Base-by-base conservation (phyloP, 2,113 vertebrate species). In the Mobula birostris region DNA sequence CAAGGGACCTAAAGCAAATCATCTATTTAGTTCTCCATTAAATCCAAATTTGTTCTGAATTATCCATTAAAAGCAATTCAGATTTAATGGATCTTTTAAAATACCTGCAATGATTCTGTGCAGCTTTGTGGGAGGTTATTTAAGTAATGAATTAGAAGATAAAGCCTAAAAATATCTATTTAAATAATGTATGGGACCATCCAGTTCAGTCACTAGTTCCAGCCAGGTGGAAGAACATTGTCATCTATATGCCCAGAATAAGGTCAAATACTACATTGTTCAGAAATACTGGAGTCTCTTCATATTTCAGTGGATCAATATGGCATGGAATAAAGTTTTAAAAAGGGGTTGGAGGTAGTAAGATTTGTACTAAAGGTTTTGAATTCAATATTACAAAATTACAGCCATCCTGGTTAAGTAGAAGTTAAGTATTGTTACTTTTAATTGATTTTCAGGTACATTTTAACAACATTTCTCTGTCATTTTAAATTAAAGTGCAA, bases 31-130 rank as follows among this genome's bases (percentile, higher is more conserved):
- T 93, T 72, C 70, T 72, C 91, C 91, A 93, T 93, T 93, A 74
- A 76, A 93, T 93, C 91, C 68, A 74, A 74, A 74, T 66, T 90
- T 66, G 14, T 93, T 70, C 68, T 93, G 91, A 93, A 72, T 74
- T 76, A 72, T 74, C 91, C 70, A 93, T 93, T 93, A 93, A 93
- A 74, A 27, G 68, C 91, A 93, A 93, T 72, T 93, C 68, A 74
- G 70, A 93, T 74, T 76, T 93, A 93, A 93, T 93, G 40, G 70
- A 93, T 48, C 36, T 83, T 40, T 74, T 90, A 61, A 19, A 90
- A 90, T 90, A 90, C 19, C 85, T 68, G 63, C 85, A 93, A 11
- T 72, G 32, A 24, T 48, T 40, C 66, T 92, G 91, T 74, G 21
- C 36, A 36, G 21, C 36, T 93, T 93, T 93, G 68, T 24, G 72